Base-by-base conservation (phyloP, 1,140 invertebrate genomes). In the Cotesia chilonis region DNA sequence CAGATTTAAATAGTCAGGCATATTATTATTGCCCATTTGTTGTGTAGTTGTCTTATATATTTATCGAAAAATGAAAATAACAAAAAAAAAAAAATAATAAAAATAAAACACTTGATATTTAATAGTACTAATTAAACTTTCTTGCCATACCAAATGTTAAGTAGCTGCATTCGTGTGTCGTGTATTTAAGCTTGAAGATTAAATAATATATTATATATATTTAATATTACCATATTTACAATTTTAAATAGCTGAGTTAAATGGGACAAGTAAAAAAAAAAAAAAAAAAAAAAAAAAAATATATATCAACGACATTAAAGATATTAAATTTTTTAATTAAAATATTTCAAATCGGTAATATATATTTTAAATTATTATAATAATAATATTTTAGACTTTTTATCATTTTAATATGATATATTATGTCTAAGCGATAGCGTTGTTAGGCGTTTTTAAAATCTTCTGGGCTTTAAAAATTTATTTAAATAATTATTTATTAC, bases 61-160 rank as follows among this genome's bases (percentile, higher is more conserved):
- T 36, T 75, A 77, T 76, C 41, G 41, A 41, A 41, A 41, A 41
- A 41, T 7, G 6, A 41, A 41, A 41, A 41, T 10, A 41, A 41
- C 10, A 41, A 41, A 41, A 41, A 41, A 41, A 41, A 41, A 41
- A 41, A 41, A 41, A 41, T 6, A 41, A 41, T 2, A 41, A 41
- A 41, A 41, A 41, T 5, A 74, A 37, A 67, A 76, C 72, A 78
- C 77, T 69, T 57, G 54, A 74, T 70, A 71, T 78, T 76, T 81
- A 69, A 76, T 76, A 67, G 17, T 72, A 77, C 76, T 66, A 72
- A 80, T 41, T 52, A 80, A 75, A 74, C 70, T 80, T 79, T 83
- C 81, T 85, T 85, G 84, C 82, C 83, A 84, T 85, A 84, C 77
- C 79, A 84, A 82, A 84, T 77, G 79, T 79, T 85, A 83, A 76